Evolutionary conservation across 2,888 invertebrate species (phyloP).

Genomic region (Palloptera scutellata): DNA sequence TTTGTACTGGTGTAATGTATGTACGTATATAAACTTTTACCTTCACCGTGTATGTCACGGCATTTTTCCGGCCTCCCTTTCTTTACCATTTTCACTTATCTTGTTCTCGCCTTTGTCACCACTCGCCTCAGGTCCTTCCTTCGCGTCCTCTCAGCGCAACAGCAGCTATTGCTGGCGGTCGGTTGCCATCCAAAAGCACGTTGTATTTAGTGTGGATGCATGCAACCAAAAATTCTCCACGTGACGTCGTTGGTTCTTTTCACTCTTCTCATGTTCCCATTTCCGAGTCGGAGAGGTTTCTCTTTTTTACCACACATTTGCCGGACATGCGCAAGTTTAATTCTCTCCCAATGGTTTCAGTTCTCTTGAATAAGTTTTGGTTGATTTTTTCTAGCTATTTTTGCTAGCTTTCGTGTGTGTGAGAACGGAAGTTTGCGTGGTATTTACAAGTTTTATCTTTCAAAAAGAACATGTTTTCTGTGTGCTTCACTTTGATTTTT

Average conservation of each 20-base stretch:
- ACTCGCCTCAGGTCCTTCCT: not conserved
- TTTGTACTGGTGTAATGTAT: not conserved
- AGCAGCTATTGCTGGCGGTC: slow-evolving; percentile 12
- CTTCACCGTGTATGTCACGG: slow-evolving; percentile 35
- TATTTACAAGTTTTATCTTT: not conserved
- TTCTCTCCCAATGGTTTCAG: too few relatives aligned
- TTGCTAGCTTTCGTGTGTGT: slow-evolving; percentile 2
- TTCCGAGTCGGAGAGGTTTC: too few relatives aligned
- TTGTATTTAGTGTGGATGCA: too few relatives aligned
- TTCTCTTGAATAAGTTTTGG: too few relatives aligned
- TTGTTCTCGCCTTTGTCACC: not conserved
- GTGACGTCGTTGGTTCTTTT: slow-evolving; percentile 15
- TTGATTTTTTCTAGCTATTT: too few relatives aligned
- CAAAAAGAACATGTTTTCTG: not conserved
- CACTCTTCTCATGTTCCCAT: too few relatives aligned
- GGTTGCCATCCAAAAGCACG: not conserved
- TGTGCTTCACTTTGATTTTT: too few relatives aligned
- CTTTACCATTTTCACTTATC: not conserved
- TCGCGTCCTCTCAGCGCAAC: slow-evolving; percentile 10
- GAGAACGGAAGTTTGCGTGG: not conserved
- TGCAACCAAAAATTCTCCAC: slow-evolving; percentile 5
- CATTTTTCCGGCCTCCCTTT: not conserved
- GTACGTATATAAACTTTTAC: slow-evolving; percentile 36
- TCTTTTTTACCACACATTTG: too few relatives aligned
- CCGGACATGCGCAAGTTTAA: not conserved